A percentile compares a stretch with the other conserved stretches of the same genome.
Conservation (phyloP, 35 echinoderm and acorn worm species). For the Nesometra sesokonis region DNA sequence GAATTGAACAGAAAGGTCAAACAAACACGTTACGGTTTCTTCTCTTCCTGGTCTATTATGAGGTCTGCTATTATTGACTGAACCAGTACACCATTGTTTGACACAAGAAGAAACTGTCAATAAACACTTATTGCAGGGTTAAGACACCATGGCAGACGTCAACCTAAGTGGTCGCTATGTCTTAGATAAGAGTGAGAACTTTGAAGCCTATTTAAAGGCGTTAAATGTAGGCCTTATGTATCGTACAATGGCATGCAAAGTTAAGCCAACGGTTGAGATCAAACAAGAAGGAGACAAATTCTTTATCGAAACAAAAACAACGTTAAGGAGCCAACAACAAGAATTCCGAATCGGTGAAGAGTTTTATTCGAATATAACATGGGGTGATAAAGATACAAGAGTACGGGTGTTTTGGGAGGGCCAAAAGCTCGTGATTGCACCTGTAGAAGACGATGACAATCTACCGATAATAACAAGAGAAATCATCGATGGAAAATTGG, state of each 20-base stretch:
- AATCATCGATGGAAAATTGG: not conserved
- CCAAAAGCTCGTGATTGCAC: not conserved
- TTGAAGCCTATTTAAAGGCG: slow-evolving; percentile 1
- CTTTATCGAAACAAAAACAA: not conserved
- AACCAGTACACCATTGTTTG: not conserved
- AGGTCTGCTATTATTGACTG: no score
- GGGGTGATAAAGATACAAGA: not conserved
- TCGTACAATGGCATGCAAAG: not conserved
- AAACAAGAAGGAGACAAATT: not conserved
- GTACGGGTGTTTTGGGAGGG: not conserved
- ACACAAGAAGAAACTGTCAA: not conserved
- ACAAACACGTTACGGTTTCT: not conserved
- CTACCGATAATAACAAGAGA: not conserved
- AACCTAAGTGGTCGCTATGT: not conserved
- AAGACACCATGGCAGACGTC: not conserved
- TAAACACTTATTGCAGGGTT: not conserved
- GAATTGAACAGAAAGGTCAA: not conserved
- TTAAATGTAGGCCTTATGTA: not conserved
- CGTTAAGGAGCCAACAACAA: not conserved
- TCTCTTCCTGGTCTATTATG: not conserved
- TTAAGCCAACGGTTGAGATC: not conserved
- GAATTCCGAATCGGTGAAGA: not conserved
- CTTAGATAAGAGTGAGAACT: slow-evolving; percentile 5
- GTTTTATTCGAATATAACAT: not conserved
- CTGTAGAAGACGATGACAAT: not conserved